phyloP scores from a whole-genome alignment of 2,888 invertebrate species.

The Drosophila colorata region DNA sequence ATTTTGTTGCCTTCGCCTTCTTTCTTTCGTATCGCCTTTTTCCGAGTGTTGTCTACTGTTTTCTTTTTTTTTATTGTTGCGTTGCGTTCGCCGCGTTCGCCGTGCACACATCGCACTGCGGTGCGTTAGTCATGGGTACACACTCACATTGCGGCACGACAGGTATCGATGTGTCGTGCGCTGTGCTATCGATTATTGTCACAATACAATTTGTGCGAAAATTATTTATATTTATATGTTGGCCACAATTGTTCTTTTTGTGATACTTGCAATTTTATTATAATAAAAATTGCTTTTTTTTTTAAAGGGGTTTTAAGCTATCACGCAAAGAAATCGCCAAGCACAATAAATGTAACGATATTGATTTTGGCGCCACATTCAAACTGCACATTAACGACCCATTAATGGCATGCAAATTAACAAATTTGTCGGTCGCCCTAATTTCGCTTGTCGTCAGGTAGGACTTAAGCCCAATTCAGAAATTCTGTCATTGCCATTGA shows the following conservation, averaged over 20 bases:
- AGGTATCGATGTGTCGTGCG: constrained; percentile 5
- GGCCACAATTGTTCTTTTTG: background rate
- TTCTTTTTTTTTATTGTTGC: constrained; percentile 15
- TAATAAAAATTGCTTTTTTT: background rate
- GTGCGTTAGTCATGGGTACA: constrained; percentile 37
- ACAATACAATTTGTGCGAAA: background rate
- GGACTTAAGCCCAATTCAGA: constrained; percentile 38
- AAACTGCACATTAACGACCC: background rate
- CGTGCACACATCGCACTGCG: constrained; percentile 29
- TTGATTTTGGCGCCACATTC: constrained; percentile 1
- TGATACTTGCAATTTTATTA: background rate
- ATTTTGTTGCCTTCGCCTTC: constrained; percentile 40
- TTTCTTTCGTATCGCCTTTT: constrained; percentile 29
- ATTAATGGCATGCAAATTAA: background rate
- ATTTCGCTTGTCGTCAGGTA: constrained; percentile 22
- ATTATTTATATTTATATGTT: background rate
- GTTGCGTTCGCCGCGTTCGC: constrained; percentile 27
- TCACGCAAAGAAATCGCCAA: background rate
- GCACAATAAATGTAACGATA: constrained; percentile 6
- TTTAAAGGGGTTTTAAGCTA: background rate
- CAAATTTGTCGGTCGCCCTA: constrained; percentile 3
- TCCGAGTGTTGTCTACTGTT: constrained; percentile 36
- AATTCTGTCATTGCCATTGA: constrained; percentile 51
- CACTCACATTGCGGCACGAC: constrained; percentile 6
- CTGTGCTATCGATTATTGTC: constrained; percentile 11